Evolutionary conservation across 2,888 invertebrate species (phyloP).

Genomic region (Deroplatys truncata): DNA sequence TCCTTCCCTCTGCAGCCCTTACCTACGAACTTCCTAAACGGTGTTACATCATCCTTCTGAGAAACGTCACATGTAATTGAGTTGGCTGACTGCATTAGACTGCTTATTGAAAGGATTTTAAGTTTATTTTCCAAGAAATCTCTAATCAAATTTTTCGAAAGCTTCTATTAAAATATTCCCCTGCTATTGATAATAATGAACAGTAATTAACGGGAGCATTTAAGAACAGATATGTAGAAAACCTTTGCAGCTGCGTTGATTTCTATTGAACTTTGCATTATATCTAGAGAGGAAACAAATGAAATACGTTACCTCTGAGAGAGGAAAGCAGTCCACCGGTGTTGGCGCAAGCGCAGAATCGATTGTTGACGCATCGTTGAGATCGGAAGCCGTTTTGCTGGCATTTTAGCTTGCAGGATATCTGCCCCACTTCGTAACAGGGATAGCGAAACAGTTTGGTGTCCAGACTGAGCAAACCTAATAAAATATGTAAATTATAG

Average conservation of each 20-base stretch:
- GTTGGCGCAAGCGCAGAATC: background rate
- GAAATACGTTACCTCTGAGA: background rate
- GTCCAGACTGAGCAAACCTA: background rate
- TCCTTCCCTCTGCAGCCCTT: no score
- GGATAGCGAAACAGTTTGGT: background rate
- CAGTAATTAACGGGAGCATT: no score
- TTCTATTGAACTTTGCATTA: background rate
- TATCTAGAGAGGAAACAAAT: background rate
- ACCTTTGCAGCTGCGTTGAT: background rate
- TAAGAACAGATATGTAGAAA: no score
- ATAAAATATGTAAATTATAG: background rate
- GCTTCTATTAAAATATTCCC: no score
- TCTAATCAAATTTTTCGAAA: no score
- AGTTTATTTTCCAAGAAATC: no score
- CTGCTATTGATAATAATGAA: no score
- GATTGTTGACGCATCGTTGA: background rate
- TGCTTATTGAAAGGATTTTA: no score
- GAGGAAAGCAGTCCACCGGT: background rate
- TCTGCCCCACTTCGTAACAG: background rate
- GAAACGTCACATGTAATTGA: no score
- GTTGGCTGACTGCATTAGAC: no score
- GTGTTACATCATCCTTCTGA: no score
- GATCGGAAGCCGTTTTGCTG: background rate
- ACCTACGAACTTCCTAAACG: no score
- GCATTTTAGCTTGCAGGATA: background rate